Evolutionary conservation across 92 coral and sea anemone genomes (phyloP).

Genomic region (Palythoa grandiflora): DNA sequence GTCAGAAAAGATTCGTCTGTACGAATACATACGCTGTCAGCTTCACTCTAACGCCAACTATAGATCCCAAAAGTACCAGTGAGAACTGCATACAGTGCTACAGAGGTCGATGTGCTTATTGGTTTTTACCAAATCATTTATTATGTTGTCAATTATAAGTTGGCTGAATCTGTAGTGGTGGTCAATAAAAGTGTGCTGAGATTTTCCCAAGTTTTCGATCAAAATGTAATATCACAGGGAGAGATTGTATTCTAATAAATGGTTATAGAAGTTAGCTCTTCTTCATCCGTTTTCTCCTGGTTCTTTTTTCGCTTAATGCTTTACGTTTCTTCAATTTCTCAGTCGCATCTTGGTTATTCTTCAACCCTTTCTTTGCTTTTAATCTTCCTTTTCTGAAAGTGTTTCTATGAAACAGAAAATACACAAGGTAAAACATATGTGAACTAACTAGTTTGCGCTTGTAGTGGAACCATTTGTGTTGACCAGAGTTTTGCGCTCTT

Average conservation of each 20-base stretch:
- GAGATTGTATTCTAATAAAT: too few relatives aligned
- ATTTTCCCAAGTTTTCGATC: neutral
- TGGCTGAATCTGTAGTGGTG: neutral
- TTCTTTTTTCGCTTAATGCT: neutral
- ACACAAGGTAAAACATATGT: too few relatives aligned
- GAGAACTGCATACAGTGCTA: too few relatives aligned
- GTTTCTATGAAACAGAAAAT: slow-evolving; percentile 4
- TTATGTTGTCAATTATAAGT: neutral
- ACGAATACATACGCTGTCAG: too few relatives aligned
- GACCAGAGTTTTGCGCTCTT: too few relatives aligned
- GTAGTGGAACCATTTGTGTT: too few relatives aligned
- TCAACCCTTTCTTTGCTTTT: neutral
- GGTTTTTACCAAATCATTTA: too few relatives aligned
- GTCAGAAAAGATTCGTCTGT: too few relatives aligned
- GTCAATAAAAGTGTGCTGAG: neutral
- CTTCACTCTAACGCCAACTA: too few relatives aligned
- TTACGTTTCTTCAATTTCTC: slow-evolving; percentile 5
- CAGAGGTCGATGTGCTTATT: too few relatives aligned
- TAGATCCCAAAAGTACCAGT: too few relatives aligned
- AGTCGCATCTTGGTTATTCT: neutral
- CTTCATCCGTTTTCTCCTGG: slow-evolving; percentile 34
- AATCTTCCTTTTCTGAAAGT: neutral
- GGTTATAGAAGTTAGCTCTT: neutral
- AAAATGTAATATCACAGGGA: too few relatives aligned
- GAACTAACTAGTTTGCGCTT: neutral